Base-by-base conservation (phyloP, 2,797 vertebrate species). In the Anableps anableps region DNA sequence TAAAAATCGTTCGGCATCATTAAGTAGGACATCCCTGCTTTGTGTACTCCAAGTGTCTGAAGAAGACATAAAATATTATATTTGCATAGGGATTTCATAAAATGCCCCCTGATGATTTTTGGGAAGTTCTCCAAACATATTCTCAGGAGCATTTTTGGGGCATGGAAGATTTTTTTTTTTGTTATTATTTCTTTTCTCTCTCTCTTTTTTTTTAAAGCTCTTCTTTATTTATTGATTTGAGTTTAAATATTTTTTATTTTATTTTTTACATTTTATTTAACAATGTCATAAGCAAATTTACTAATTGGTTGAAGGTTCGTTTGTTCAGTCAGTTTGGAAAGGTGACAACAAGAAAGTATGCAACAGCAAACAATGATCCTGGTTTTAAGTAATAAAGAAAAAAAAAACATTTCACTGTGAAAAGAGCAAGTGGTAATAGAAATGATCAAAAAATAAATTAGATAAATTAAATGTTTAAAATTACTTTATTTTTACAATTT, bases 1-100 rank as follows among this genome's bases (percentile, higher is more conserved):
- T 29, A 38, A 76, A 77, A 84, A 9, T n/a, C 60, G 43, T 50
- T 82, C 31, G 53, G 74, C 74, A 48, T 83, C 71, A 90, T 82
- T 68, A 45, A 72, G 26, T 3, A 66, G 60, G 75, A 58, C 66
- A 70, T 74, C 60, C 6, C 41, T 47, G 29, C 77, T 83, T 58
- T 75, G n/a, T 19, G 8, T 26, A 19, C 1, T 75, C 26, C 23
- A 51, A 2, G 31, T 58, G 29, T 29, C 11, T 4, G 0, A 64
- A 77, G 23, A 9, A 31, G 10, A 41, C 70, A 76, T 1, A 21
- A 53, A 50, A 72, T 75, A 76, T 19, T 26, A 8, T 8, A 77
- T 21, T 55, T 66, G 13, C 14, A 26, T 41, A 26, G 29, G 31
- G 31, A 43, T 76, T 79, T 43, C 6, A 81, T 55, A 0, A 76